Evolutionary conservation across 2,888 invertebrate genomes (phyloP), one percentile per base, ranked within the genome.

Genomic region (Amphipyra tragopoginis): DNA sequence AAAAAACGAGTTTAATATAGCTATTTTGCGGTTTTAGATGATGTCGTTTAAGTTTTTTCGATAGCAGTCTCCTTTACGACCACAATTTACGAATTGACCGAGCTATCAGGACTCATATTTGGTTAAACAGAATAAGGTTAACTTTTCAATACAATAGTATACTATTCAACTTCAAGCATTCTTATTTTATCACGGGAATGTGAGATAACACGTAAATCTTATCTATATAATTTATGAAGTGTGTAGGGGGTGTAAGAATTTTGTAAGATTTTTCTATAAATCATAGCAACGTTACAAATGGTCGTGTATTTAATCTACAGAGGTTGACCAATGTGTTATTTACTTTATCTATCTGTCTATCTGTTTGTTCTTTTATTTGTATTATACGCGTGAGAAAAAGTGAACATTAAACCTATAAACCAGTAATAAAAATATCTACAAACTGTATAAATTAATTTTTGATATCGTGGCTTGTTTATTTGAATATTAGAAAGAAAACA

Each of bases 211-310:
- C 9, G 40, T 71, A 63, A 72, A 63, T 58, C 36, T 26, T 59
- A 64, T 61, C 42, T 34, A 11, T 36, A 49, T 13, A 67, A 67
- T 73, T 65, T 67, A 71, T 64, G 29, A 42, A 39, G 39, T 52
- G 42, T 48, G 61, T 53, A 60, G 10, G 61, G 57, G 39, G 63
- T 69, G 60, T 72, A 63, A 55, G 63, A 62, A 76, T 65, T 48
- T 50, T 21, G 0, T 33, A 39, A 76, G 21, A 45, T 36, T 63
- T 47, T 53, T 43, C 29, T 13, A 68, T 68, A 62, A 71, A 65
- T 74, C 65, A 68, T 26, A 52, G 11, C 7, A 21, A 44, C 21
- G 11, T 71, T 38, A 71, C 21, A 53, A 52, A 74, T 62, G 36
- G n/a, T 11, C 13, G 13, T 71, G 50, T 54, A 43, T 59, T 40